These are phyloP conservation scores for Gallinago jamesoni DNA, from an alignment of 2,113 vertebrate species.

Conservation along the genomic window DNA sequence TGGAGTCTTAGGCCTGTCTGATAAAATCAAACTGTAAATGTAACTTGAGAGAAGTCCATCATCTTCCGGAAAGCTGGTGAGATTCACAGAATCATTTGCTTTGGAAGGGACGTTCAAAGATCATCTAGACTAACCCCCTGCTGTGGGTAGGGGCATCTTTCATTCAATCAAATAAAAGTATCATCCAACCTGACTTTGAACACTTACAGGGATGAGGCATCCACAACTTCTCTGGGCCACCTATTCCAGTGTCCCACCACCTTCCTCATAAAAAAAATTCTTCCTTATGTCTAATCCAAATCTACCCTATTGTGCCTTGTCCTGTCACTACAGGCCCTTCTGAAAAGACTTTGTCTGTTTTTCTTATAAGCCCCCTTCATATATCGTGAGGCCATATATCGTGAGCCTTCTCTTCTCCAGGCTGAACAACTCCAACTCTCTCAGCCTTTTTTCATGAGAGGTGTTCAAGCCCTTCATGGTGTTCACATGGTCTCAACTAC, in stretches of 20 bases:
- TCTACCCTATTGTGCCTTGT: accelerated
- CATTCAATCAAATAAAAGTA: background rate
- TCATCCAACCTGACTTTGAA: background rate
- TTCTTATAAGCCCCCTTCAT: background rate
- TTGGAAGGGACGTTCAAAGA: background rate
- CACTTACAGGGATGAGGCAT: background rate
- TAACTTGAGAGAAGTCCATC: background rate
- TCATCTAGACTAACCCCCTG: background rate
- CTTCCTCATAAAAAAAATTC: background rate
- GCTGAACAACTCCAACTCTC: background rate
- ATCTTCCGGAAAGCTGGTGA: background rate
- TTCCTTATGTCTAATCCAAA: background rate
- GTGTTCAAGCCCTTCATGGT: background rate
- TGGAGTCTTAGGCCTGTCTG: background rate
- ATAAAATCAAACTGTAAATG: background rate
- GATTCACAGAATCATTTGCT: background rate
- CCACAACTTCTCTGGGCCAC: background rate
- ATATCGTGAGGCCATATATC: background rate
- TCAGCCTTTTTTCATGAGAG: background rate
- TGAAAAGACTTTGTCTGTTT: background rate
- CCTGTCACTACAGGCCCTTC: background rate
- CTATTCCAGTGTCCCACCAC: background rate
- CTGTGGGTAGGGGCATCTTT: background rate
- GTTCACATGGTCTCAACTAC: background rate
- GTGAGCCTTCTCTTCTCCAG: background rate